Conservation (phyloP, 2,797 vertebrate species). For the Tangara arthus region DNA sequence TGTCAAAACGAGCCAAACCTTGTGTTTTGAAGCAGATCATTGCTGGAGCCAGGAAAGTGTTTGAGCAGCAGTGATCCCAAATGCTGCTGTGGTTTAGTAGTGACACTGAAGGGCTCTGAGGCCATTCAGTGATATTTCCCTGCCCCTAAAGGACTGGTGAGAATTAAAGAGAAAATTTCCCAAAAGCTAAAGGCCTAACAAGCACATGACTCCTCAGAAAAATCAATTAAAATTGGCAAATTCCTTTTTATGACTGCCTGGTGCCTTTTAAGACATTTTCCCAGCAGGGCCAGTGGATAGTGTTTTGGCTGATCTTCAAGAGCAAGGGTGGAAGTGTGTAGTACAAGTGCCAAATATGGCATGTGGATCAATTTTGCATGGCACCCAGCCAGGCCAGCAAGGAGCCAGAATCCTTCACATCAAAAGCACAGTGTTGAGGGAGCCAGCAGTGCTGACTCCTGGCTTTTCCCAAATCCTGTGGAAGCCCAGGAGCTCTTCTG, state of each 20-base stretch:
- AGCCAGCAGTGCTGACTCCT: fast-evolving
- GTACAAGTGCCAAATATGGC: not conserved
- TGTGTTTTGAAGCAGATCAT: not conserved
- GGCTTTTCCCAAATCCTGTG: not conserved
- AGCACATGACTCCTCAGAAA: not conserved
- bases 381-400: not conserved
- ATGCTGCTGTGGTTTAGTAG: not conserved
- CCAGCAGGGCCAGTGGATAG: not conserved
- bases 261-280: not conserved
- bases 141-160: not conserved
- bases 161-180: not conserved
- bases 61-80: not conserved
- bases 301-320: not conserved
- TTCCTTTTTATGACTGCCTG: not conserved
- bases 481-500: not conserved
- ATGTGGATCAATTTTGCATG: not conserved
- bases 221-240: not conserved
- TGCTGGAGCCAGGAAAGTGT: not conserved
- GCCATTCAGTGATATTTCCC: not conserved
- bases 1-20: not conserved
- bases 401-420: not conserved
- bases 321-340: not conserved
- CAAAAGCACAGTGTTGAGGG: not conserved
- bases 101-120: not conserved
- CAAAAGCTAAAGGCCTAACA: not conserved